A percentile compares a stretch with the other conserved stretches of the same genome.
These are phyloP conservation scores for Lipophrys pholis DNA, from an alignment of 2,113 vertebrate genomes.

Conservation along the genomic window DNA sequence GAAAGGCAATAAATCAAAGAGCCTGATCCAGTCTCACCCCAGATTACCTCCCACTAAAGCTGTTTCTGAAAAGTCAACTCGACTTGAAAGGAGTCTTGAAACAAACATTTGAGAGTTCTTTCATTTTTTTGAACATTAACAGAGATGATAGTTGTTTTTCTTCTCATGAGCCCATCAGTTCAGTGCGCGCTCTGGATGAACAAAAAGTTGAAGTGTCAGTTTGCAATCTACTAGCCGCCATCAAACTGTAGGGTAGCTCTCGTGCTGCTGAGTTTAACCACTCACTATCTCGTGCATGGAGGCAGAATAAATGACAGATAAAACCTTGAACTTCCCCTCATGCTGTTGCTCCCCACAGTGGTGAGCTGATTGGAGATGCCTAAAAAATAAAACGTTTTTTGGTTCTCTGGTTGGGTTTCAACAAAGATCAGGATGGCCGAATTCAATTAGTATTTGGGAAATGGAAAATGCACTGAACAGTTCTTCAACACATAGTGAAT, in stretches of 20 bases:
- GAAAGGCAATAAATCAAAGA: background rate
- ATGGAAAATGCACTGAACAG: too few relatives aligned
- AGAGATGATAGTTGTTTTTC: background rate
- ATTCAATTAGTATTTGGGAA: too few relatives aligned
- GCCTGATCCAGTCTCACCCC: background rate
- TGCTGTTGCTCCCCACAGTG: too few relatives aligned
- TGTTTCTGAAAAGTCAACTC: background rate
- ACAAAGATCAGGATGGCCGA: too few relatives aligned
- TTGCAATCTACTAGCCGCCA: background rate
- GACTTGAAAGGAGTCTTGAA: background rate
- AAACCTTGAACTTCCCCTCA: too few relatives aligned
- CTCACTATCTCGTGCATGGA: background rate
- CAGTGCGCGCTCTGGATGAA: background rate
- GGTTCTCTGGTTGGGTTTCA: too few relatives aligned
- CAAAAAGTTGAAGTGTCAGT: background rate
- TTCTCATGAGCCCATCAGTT: background rate
- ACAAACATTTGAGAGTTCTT: background rate
- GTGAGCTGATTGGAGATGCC: too few relatives aligned
- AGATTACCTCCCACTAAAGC: background rate
- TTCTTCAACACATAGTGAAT: too few relatives aligned
- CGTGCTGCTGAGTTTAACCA: background rate
- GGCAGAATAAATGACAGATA: background rate
- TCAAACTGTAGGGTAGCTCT: too few relatives aligned
- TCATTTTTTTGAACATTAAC: background rate
- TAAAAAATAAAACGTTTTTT: too few relatives aligned